These are phyloP conservation scores for Corythornis leucogaster DNA, from an alignment of 2,797 vertebrate species.

Conservation along the genomic window DNA sequence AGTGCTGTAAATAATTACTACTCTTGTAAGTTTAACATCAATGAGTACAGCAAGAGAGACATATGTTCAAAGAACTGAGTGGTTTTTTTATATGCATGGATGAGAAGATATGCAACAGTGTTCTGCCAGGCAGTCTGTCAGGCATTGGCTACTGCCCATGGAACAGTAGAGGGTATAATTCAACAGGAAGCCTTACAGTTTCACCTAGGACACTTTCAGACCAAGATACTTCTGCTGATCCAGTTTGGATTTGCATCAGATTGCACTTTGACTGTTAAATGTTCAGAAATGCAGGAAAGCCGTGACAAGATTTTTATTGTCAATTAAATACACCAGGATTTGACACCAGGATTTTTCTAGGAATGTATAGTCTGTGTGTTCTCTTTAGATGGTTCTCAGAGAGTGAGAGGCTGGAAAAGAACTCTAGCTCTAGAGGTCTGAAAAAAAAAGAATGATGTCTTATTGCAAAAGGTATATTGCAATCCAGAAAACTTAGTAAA, in stretches of 20 bases:
- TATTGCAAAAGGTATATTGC: background rate
- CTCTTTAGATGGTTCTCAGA: background rate
- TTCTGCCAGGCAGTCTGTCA: background rate
- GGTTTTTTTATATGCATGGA: background rate
- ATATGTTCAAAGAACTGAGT: background rate
- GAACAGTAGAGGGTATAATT: fast-evolving
- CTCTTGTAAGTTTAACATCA: background rate
- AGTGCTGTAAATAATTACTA: slow-evolving; percentile 34
- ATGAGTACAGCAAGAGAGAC: background rate
- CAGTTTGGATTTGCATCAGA: background rate
- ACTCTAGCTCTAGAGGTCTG: background rate
- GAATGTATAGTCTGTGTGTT: fast-evolving
- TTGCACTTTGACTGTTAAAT: background rate
- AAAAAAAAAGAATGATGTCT: background rate
- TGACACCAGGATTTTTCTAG: background rate
- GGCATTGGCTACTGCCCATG: background rate
- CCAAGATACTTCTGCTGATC: background rate
- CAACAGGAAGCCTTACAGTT: background rate
- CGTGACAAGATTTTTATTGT: background rate
- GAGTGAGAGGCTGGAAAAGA: background rate
- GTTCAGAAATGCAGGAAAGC: background rate
- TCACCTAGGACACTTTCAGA: background rate
- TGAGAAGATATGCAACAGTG: background rate
- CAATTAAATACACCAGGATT: background rate
- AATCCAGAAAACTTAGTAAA: background rate